A percentile compares a stretch with the other conserved stretches of the same genome.
These are phyloP conservation scores for Masticophis lateralis DNA, from an alignment of 2,797 vertebrate species.

Conservation along the genomic window DNA sequence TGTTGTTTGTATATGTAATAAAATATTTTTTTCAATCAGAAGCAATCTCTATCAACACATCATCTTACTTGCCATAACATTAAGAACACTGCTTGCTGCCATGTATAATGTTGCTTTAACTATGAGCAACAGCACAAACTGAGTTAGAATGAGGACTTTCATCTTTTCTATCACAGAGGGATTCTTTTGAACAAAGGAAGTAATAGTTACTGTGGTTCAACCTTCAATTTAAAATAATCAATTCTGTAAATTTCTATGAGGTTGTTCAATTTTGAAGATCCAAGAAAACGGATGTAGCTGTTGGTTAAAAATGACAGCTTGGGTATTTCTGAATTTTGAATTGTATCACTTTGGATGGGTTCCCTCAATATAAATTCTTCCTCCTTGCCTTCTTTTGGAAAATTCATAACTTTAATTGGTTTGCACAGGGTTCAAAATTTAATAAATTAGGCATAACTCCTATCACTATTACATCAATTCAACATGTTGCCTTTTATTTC, in stretches of 20 bases:
- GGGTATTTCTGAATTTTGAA: background rate
- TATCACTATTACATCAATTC: background rate
- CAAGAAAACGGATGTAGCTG: background rate
- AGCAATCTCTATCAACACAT: background rate
- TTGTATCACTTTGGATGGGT: background rate
- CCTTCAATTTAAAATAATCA: background rate
- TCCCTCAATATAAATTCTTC: background rate
- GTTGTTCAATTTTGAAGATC: background rate
- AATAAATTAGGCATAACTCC: background rate
- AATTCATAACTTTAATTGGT: background rate
- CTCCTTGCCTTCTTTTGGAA: background rate
- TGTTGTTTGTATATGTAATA: background rate
- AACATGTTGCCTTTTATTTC: background rate
- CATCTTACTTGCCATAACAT: background rate
- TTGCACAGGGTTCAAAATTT: background rate
- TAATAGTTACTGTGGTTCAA: background rate
- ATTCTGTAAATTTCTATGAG: background rate
- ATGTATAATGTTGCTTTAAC: background rate
- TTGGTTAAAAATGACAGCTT: background rate
- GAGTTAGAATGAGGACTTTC: background rate
- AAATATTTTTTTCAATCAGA: background rate
- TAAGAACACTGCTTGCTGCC: background rate
- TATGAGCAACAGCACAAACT: background rate
- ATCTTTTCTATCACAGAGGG: background rate
- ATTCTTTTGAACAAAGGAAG: background rate